A percentile compares a stretch with the other conserved stretches of the same genome.
phyloP scores from a whole-genome alignment of 2,113 vertebrate genomes.

The Piprites chloris region DNA sequence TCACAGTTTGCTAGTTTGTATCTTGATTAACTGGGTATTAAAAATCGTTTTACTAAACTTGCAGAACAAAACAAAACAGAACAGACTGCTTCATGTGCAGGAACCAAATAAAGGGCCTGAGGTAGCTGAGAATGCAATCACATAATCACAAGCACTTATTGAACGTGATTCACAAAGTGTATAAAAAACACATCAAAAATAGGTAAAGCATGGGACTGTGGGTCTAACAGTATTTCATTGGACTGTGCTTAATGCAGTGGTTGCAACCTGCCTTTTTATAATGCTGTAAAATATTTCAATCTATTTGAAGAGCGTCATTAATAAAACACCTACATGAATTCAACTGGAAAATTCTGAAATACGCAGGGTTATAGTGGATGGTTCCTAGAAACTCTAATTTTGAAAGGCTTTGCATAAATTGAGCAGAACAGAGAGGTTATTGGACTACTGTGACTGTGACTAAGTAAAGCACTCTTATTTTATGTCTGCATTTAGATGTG shows the following conservation, averaged over 20 bases:
- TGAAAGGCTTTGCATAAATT: neutral
- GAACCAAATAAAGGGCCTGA: neutral
- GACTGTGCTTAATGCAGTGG: neutral
- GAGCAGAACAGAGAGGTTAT: neutral
- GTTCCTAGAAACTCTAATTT: neutral
- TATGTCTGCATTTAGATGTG: neutral
- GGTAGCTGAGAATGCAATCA: neutral
- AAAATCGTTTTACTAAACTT: neutral
- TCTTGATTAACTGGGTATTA: neutral
- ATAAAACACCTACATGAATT: neutral
- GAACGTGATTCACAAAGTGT: neutral
- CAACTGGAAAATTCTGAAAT: neutral
- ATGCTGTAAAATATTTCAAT: neutral
- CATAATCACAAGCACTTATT: neutral
- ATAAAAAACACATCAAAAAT: neutral
- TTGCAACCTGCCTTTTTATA: neutral
- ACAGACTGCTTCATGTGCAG: neutral
- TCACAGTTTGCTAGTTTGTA: neutral
- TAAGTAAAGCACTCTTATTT: neutral
- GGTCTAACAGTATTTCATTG: neutral
- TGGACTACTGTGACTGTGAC: neutral
- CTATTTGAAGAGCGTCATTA: neutral
- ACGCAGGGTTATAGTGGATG: neutral
- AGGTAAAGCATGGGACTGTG: neutral
- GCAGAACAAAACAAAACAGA: rapidly evolving